Conservation (phyloP, 2,797 vertebrate genomes). For the Buceros bicornis region DNA sequence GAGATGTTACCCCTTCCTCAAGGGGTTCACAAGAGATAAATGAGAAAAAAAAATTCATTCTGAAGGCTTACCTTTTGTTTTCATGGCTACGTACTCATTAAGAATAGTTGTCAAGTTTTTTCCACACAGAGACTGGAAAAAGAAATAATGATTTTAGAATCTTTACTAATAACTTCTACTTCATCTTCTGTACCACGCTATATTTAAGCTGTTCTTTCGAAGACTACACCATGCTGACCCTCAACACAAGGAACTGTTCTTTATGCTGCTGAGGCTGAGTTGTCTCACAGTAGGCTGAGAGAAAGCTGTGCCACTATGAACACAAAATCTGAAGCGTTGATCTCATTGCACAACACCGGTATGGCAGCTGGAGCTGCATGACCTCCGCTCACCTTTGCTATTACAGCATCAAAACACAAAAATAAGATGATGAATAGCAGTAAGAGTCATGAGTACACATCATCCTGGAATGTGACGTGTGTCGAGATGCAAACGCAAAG, state of each 20-base stretch:
- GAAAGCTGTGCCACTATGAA: background rate
- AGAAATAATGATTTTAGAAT: conserved; percentile 13
- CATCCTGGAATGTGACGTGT: background rate
- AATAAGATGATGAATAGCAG: background rate
- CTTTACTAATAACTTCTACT: background rate
- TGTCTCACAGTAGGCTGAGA: background rate
- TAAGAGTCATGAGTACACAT: background rate
- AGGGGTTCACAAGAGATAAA: background rate
- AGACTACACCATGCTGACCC: background rate
- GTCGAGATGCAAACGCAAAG: background rate
- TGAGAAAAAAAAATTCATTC: background rate
- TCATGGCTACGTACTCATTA: conserved; percentile 94
- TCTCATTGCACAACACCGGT: background rate
- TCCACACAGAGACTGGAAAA: conserved; percentile 94
- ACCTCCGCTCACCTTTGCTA: background rate
- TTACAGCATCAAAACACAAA: background rate
- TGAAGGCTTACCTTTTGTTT: conserved; percentile 90
- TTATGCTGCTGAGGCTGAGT: background rate
- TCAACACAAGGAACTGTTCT: background rate
- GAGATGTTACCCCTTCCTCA: background rate
- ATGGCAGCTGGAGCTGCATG: background rate
- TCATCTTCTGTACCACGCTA: background rate
- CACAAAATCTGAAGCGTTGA: background rate
- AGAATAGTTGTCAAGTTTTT: conserved; percentile 95
- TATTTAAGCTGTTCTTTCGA: background rate